A percentile compares a stretch with the other conserved stretches of the same genome.
Conservation (phyloP, 2,113 vertebrate genomes). For the Lepus europaeus region DNA sequence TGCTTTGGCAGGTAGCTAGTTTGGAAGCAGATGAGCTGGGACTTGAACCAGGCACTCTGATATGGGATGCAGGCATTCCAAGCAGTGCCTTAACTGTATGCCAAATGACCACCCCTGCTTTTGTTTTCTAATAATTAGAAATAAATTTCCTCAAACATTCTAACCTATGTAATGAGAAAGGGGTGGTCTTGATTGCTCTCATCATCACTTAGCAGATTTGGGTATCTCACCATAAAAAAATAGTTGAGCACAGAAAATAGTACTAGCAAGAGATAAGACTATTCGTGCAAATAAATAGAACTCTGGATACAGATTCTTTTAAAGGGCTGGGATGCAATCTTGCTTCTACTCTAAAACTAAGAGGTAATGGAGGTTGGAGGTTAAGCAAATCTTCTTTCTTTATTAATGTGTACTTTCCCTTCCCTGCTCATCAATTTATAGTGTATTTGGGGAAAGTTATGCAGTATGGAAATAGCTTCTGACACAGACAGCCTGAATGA, state of each 20-base stretch:
- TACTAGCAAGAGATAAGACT: neutral
- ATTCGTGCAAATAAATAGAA: neutral
- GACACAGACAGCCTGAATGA: constrained; percentile 15
- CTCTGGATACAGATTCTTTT: neutral
- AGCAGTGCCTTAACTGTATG: neutral
- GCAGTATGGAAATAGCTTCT: constrained; percentile 25
- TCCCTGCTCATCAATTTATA: constrained; percentile 25
- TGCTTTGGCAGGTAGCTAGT: too few relatives aligned
- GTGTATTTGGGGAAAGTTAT: neutral
- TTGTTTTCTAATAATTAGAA: constrained; percentile 38
- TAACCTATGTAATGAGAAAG: neutral
- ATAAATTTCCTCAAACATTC: neutral
- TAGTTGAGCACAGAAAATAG: neutral
- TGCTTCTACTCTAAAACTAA: neutral
- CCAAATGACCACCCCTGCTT: too few relatives aligned
- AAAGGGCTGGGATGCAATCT: neutral
- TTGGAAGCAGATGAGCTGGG: too few relatives aligned
- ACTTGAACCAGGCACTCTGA: too few relatives aligned
- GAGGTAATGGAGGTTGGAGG: neutral
- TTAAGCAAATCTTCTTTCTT: neutral
- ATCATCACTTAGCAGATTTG: neutral
- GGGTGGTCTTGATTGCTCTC: neutral
- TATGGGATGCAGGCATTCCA: too few relatives aligned
- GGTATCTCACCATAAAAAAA: neutral
- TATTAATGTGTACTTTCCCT: neutral